Conservation (phyloP, 2,797 vertebrate species). For the Tapera naevia region DNA sequence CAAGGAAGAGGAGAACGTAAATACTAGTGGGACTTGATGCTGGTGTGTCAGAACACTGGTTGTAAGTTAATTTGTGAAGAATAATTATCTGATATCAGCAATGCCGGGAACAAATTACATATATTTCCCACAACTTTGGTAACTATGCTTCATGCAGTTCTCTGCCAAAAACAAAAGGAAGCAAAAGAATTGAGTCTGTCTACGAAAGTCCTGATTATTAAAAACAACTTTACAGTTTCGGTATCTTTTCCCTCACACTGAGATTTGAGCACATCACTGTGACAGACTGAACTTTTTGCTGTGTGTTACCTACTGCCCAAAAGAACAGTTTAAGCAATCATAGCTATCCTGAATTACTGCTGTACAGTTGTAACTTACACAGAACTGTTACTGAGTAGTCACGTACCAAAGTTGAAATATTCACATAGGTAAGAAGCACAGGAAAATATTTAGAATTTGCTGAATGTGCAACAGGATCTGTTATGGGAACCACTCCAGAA, state of each 20-base stretch:
- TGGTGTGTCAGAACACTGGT: neutral
- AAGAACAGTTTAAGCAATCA: neutral
- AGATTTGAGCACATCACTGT: neutral
- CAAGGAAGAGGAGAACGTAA: constrained; percentile 30
- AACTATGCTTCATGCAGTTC: neutral
- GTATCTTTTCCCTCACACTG: neutral
- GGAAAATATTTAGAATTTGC: neutral
- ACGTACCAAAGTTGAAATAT: neutral
- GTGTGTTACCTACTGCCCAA: neutral
- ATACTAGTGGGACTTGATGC: neutral
- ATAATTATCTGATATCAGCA: neutral
- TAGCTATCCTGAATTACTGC: neutral
- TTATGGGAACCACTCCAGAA: neutral
- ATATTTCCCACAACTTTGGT: neutral
- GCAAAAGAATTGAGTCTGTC: neutral
- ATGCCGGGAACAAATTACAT: neutral
- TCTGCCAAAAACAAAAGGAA: neutral
- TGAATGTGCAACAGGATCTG: neutral
- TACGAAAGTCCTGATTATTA: neutral
- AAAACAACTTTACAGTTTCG: neutral
- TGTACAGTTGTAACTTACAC: neutral
- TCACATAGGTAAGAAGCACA: neutral
- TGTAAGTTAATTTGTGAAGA: neutral
- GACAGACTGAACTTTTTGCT: neutral
- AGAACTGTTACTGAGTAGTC: neutral